Evolutionary conservation across 2,113 vertebrate genomes (phyloP).

Genomic region (Alaudala cheleensis): DNA sequence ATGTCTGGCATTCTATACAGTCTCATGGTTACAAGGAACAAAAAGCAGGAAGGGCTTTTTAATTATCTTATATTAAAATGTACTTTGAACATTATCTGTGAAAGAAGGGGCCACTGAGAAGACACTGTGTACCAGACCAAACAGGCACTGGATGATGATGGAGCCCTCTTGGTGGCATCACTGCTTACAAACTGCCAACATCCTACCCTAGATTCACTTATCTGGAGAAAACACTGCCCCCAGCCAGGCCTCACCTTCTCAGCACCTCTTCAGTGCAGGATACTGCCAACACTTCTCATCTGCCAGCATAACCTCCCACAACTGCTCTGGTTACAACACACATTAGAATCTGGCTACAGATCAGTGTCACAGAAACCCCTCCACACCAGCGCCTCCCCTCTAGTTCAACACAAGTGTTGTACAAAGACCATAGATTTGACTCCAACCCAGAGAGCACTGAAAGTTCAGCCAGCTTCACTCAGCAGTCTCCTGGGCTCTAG

Average conservation of each 20-base stretch:
- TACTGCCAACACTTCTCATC: neutral
- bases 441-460: neutral
- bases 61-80: neutral
- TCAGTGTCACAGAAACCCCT: neutral
- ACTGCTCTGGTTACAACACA: neutral
- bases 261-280: neutral
- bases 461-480: neutral
- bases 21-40: neutral
- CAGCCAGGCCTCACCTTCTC: neutral
- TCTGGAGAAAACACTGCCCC: neutral
- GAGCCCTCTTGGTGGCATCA: neutral
- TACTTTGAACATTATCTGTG: neutral
- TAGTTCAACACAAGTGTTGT: neutral
- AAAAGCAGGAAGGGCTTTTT: neutral
- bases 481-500: neutral
- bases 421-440: neutral
- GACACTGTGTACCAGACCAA: neutral
- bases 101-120: neutral
- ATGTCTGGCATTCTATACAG: neutral
- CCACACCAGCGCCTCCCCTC: neutral
- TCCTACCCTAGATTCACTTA: neutral
- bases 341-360: neutral
- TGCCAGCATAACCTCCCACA: neutral
- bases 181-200: neutral
- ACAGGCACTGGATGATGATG: neutral